These are phyloP conservation scores for Tortricodes alternella DNA, from an alignment of 2,888 invertebrate species.

Conservation along the genomic window DNA sequence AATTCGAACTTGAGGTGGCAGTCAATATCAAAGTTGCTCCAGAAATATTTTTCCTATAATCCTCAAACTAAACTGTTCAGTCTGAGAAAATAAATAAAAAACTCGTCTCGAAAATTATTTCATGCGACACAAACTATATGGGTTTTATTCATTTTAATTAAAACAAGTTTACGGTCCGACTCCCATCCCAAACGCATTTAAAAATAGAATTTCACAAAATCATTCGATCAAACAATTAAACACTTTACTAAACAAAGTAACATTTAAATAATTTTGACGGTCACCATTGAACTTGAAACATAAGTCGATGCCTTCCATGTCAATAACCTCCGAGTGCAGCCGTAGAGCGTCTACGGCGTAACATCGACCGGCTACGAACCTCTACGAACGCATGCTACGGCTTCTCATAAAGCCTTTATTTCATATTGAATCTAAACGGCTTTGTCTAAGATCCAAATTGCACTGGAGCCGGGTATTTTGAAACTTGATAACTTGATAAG, in stretches of 20 bases:
- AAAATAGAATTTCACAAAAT: not conserved
- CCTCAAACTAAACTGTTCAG: too few relatives aligned
- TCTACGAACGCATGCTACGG: not conserved
- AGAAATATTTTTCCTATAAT: too few relatives aligned
- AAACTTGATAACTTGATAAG: constrained; percentile 7
- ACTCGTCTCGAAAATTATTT: too few relatives aligned
- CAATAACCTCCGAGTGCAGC: constrained; percentile 7
- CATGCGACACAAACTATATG: not conserved
- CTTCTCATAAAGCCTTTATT: not conserved
- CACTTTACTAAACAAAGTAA: not conserved
- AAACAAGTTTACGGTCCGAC: too few relatives aligned
- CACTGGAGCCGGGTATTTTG: not conserved
- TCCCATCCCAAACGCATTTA: too few relatives aligned
- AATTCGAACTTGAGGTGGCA: too few relatives aligned
- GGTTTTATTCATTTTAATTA: too few relatives aligned
- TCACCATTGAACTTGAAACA: too few relatives aligned
- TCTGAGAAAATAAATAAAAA: too few relatives aligned
- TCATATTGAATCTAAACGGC: not conserved
- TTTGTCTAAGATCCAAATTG: not conserved
- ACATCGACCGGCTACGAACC: constrained; percentile 23
- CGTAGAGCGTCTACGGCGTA: constrained; percentile 20
- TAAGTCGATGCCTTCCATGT: not conserved
- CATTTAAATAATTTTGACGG: too few relatives aligned
- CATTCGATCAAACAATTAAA: not conserved
- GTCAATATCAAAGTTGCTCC: too few relatives aligned